Evolutionary conservation across 2,797 vertebrate species (phyloP).

Genomic region (Etheostoma nigrum): DNA sequence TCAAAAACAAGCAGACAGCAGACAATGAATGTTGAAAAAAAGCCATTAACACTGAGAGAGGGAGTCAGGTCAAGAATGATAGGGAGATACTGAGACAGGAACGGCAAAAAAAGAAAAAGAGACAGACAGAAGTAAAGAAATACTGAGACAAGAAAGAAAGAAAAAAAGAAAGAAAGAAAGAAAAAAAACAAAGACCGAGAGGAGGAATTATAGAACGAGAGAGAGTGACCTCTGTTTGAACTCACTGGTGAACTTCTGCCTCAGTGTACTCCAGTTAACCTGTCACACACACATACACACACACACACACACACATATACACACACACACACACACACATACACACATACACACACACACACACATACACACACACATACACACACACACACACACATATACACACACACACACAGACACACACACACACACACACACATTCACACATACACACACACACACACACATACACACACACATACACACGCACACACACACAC

Average conservation of each 20-base stretch:
- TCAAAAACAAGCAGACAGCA: conserved; percentile 27
- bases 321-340: conserved; percentile 40
- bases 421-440: conserved; percentile 36
- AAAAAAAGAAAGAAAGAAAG: neutral
- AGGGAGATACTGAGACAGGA: neutral
- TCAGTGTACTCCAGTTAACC: conserved; percentile 77
- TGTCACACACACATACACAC: conserved; percentile 46
- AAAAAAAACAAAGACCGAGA: conserved; percentile 30
- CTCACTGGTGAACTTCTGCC: conserved; percentile 77
- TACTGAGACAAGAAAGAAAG: neutral
- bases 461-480: conserved; percentile 43
- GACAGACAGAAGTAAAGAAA: neutral
- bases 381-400: conserved; percentile 38
- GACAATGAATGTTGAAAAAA: conserved; percentile 37
- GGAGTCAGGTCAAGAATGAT: conserved; percentile 22
- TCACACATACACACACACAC: conserved; percentile 11
- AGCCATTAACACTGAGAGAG: conserved; percentile 30
- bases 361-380: conserved; percentile 38
- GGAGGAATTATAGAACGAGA: conserved; percentile 22
- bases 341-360: conserved; percentile 44
- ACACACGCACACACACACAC: conserved; percentile 41
- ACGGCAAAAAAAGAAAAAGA: neutral
- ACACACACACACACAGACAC: conserved; percentile 41
- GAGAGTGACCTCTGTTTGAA: conserved; percentile 75
- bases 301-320: conserved; percentile 13